Evolutionary conservation across 2,797 vertebrate genomes (phyloP), one percentile per base, ranked within the genome.

Genomic region (Tenualosa thibaudeaui): DNA sequence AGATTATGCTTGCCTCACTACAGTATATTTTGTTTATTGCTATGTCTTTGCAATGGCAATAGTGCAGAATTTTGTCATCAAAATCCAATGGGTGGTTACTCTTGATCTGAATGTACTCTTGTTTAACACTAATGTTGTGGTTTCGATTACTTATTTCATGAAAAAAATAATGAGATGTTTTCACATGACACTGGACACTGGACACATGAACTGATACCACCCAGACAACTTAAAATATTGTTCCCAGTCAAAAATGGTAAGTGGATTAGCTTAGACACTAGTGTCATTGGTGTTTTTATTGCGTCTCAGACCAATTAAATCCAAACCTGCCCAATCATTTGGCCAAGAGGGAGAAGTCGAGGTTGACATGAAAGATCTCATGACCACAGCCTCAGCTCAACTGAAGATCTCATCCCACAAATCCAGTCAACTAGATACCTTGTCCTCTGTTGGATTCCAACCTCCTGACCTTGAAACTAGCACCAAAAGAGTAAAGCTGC

Each of bases 251-350:
- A 83, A 58, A 19, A 51, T 83, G 56, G 82, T 81, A 81, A 81
- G 82, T 71, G 56, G 68, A 85, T 19, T 37, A 78, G 40, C 22
- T 37, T 54, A 83, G 49, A 54, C 13, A 60, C 19, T 2, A 26
- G 5, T 71, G 56, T 83, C 4, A 49, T 81, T 46, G 40, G n/a
- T 82, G 19, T 84, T 58, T 87, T 88, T 85, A 84, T 88, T 87
- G 81, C 85, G 84, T 87, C 86, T 85, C 81, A 92, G 92, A 82
- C 78, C 82, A 82, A 86, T 85, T 83, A 86, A 85, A 85, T 50
- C 43, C 17, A 62, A 56, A 9, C 6, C 81, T 50, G n/a, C 49
- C 26, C 68, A 81, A 71, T 51, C 81, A 85, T 71, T 71, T 7
- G 40, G 12, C 78, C 50, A 51, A 58, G 71, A 49, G 62, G 58